Percentiles rank a stretch among this genome's conserved stretches.
Evolutionary conservation across 2,888 invertebrate genomes (phyloP).

Genomic region (Leptinotarsa haldemani): DNA sequence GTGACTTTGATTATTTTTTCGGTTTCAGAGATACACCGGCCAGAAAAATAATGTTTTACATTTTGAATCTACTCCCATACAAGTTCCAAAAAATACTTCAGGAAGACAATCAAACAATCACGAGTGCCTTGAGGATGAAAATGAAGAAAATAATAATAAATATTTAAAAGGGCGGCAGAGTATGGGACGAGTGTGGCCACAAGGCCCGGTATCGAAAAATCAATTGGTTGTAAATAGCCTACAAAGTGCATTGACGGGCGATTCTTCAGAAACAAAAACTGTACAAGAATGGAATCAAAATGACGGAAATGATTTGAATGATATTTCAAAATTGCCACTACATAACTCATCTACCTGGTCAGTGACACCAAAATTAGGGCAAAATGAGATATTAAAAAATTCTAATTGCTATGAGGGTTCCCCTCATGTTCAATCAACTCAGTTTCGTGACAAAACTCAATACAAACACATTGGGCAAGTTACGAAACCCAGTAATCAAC

Average conservation of each 20-base stretch:
- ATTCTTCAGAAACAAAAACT: constrained; percentile 9
- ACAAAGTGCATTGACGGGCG: neutral
- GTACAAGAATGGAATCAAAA: neutral
- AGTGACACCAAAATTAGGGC: neutral
- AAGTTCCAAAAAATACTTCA: constrained; percentile 15
- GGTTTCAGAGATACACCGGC: constrained; percentile 22
- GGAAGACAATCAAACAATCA: neutral
- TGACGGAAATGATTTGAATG: neutral
- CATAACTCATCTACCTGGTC: neutral
- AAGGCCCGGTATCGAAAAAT: neutral
- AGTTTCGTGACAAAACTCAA: neutral
- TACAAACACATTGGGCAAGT: neutral
- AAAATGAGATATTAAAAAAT: neutral
- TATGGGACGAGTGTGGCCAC: neutral
- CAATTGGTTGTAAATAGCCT: neutral
- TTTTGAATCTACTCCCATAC: constrained; percentile 24
- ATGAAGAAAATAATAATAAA: neutral
- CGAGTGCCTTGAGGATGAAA: neutral
- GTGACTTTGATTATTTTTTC: neutral
- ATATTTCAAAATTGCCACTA: neutral
- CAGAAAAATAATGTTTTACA: constrained; percentile 17
- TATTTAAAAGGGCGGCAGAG: neutral
- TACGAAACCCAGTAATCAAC: neutral
- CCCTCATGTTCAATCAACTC: neutral
- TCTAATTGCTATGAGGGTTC: neutral